These are phyloP conservation scores for Macropus fuliginosus DNA, from an alignment of 2,797 vertebrate genomes.

Conservation along the genomic window DNA sequence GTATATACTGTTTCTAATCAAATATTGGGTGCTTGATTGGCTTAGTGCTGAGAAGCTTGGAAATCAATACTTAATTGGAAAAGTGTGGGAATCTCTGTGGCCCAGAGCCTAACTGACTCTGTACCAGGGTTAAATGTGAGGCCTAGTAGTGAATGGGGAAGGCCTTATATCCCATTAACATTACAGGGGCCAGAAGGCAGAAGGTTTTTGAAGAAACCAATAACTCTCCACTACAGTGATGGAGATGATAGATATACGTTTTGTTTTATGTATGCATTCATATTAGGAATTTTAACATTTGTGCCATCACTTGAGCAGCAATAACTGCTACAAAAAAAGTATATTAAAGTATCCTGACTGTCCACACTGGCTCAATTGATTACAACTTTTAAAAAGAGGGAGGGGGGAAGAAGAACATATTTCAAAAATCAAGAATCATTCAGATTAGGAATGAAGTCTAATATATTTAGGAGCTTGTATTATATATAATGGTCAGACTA, in stretches of 20 bases:
- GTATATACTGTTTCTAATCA: too few relatives aligned
- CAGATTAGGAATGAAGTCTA: too few relatives aligned
- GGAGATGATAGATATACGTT: not conserved
- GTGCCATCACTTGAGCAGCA: too few relatives aligned
- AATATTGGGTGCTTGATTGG: too few relatives aligned
- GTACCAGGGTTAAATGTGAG: too few relatives aligned
- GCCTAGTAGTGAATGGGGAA: too few relatives aligned
- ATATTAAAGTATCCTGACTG: not conserved
- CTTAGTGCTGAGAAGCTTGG: too few relatives aligned
- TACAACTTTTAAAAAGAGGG: not conserved
- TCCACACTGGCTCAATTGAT: not conserved
- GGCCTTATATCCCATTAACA: too few relatives aligned
- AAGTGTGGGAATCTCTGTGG: too few relatives aligned
- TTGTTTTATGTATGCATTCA: not conserved
- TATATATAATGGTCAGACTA: not conserved
- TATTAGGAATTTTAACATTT: not conserved
- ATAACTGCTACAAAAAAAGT: not conserved
- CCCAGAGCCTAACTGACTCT: too few relatives aligned
- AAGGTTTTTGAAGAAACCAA: not conserved
- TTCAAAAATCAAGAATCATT: not conserved
- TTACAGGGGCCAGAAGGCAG: too few relatives aligned
- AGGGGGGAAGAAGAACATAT: not conserved
- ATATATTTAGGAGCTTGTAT: not conserved
- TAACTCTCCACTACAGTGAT: not conserved
- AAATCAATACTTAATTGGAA: too few relatives aligned